Percentiles rank a stretch among this genome's conserved stretches.
Evolutionary conservation across 2,888 invertebrate genomes (phyloP).

Genomic region (Saturnia japonica): DNA sequence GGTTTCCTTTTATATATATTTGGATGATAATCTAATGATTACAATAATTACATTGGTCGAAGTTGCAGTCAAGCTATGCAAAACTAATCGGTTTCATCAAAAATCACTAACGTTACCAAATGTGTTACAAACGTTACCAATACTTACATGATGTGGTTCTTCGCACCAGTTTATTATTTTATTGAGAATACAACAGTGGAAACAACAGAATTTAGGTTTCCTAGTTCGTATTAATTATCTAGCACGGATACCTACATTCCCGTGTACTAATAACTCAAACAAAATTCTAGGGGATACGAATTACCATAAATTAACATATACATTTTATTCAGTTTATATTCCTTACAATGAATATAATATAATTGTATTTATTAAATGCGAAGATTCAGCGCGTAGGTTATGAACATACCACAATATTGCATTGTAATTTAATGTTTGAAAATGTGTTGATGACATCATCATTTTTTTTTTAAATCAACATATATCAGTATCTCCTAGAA

Average conservation of each 20-base stretch:
- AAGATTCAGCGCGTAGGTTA: too few relatives aligned
- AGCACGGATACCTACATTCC: conserved; percentile 1
- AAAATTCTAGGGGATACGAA: conserved; percentile 1
- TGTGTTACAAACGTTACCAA: too few relatives aligned
- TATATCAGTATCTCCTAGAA: too few relatives aligned
- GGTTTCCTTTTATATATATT: too few relatives aligned
- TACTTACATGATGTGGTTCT: background rate
- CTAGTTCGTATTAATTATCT: conserved; percentile 8
- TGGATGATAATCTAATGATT: too few relatives aligned
- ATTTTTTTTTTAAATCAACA: too few relatives aligned
- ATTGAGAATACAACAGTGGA: background rate
- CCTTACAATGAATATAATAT: background rate
- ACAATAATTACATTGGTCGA: too few relatives aligned
- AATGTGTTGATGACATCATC: background rate
- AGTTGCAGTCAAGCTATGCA: too few relatives aligned
- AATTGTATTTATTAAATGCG: background rate
- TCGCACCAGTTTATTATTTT: background rate
- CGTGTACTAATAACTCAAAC: conserved; percentile 2
- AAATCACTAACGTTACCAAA: too few relatives aligned
- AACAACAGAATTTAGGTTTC: background rate
- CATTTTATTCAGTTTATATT: background rate
- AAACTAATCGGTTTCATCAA: too few relatives aligned
- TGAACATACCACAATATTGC: too few relatives aligned
- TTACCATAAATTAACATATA: background rate
- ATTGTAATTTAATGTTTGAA: too few relatives aligned